Evolutionary conservation across 2,888 invertebrate species (phyloP).

Genomic region (Leucophenga maculata): DNA sequence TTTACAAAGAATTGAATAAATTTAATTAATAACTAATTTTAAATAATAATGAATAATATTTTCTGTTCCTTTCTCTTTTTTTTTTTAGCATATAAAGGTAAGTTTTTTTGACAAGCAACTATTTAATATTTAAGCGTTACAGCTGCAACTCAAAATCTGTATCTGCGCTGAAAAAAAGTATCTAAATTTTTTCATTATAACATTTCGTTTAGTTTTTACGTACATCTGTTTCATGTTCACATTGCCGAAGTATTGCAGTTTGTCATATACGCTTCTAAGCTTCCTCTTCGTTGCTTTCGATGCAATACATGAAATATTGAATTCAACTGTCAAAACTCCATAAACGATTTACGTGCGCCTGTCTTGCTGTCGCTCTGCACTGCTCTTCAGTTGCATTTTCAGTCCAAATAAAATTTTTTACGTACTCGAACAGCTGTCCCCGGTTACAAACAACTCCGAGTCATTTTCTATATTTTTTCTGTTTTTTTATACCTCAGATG

Average conservation of each 20-base stretch:
- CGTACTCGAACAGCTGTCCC: neutral
- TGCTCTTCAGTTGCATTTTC: slow-evolving; percentile 4
- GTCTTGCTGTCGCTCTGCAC: slow-evolving; percentile 1
- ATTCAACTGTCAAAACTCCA: slow-evolving; percentile 39
- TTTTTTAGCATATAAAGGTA: too few relatives aligned
- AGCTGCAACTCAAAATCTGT: too few relatives aligned
- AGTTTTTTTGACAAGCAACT: too few relatives aligned
- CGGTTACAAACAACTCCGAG: too few relatives aligned
- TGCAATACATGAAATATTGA: slow-evolving; percentile 39
- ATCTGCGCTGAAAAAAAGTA: neutral
- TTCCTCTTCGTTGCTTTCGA: neutral
- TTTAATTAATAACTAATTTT: too few relatives aligned
- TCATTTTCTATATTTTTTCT: too few relatives aligned
- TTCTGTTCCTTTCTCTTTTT: too few relatives aligned
- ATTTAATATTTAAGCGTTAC: too few relatives aligned
- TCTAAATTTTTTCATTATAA: slow-evolving; percentile 23
- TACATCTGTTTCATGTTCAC: slow-evolving; percentile 15
- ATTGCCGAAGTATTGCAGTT: slow-evolving; percentile 1
- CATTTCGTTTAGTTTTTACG: slow-evolving; percentile 11
- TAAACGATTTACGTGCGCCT: slow-evolving; percentile 31
- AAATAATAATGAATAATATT: too few relatives aligned
- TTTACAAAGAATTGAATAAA: too few relatives aligned
- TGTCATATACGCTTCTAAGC: slow-evolving; percentile 14
- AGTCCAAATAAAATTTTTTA: slow-evolving; percentile 18
- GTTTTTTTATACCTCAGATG: too few relatives aligned